Base-by-base conservation (phyloP, 2,888 invertebrate genomes). In the Atherix ibis region DNA sequence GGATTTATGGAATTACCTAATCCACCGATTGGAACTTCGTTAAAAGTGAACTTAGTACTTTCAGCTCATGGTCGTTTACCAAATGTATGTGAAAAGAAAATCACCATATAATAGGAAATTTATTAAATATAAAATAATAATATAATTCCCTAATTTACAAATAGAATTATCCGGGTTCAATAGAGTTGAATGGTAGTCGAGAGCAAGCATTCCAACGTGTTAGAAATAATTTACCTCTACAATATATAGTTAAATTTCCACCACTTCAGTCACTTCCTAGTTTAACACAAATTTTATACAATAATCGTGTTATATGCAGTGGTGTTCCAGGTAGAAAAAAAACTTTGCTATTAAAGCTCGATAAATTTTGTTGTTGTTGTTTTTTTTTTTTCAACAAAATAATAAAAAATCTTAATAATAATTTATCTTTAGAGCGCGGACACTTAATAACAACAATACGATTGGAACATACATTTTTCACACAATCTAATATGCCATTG, bases 181-280 rank as follows among this genome's bases (percentile, higher is more conserved):
- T 36, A 8, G 31, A 31, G 15, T 13, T 36, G 2, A 27, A 13
- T 15, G 14, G 10, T 9, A 18, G 27, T 13, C 26, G 32, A 8
- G 31, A 35, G 8, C 15, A 30, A 37, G 46, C 57, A 1, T 36
- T 56, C 3, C 45, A 55, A 19, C 47, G 51, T 33, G 46, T 61
- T 9, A n/a, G 30, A 12, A 16, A 19, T 5, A 25, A 58, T 29
- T 48, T 53, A 15, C 58, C 64, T 1, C 53, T 69, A 3, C 44
- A 52, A 8, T 76, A 75, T 49, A 62, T 64, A 40, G 59, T 77
- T 1, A 60, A 63, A 42, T 76, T 77, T 50, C 76, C 76, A 0
- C 61, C 69, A 34, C 64, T 62, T 28, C 54, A 61, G 18, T 67
- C 67, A 2, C 48, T 69, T 19, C 76, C 76, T 0, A 65, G 63